phyloP scores from a whole-genome alignment of 2,797 vertebrate genomes.

The Chlorospingus semifuscus region DNA sequence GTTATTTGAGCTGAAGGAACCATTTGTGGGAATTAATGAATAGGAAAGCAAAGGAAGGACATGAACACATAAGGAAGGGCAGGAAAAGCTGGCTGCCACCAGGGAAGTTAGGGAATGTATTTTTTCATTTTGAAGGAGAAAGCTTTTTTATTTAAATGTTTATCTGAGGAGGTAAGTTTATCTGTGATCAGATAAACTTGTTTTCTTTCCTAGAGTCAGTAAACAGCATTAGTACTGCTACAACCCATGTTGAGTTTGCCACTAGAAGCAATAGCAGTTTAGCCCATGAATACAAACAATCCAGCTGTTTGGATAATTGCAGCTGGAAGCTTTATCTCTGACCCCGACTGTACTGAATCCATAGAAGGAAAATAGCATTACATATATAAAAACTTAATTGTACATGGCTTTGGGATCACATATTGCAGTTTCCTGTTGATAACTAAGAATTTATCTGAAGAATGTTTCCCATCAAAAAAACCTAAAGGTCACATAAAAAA shows the following conservation, averaged over 20 bases:
- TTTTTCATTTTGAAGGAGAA: not conserved
- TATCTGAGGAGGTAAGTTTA: not conserved
- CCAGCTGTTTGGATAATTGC: slow-evolving; percentile 30
- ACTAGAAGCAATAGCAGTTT: not conserved
- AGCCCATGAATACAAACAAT: not conserved
- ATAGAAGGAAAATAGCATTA: not conserved
- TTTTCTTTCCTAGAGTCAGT: slow-evolving; percentile 1
- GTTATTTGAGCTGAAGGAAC: not conserved
- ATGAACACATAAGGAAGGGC: not conserved
- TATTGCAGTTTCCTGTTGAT: not conserved
- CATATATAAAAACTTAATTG: not conserved
- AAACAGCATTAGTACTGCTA: not conserved
- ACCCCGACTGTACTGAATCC: not conserved
- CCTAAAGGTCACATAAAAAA: not conserved
- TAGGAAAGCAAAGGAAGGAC: not conserved
- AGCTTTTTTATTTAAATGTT: not conserved
- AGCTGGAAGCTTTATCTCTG: slow-evolving; percentile 15
- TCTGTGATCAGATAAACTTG: not conserved
- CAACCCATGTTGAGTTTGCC: not conserved
- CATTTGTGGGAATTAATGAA: not conserved
- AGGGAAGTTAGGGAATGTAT: not conserved
- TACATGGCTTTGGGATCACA: not conserved
- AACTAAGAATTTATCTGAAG: not conserved
- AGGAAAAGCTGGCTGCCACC: not conserved
- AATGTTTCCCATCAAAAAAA: not conserved